A percentile compares a stretch with the other conserved stretches of the same genome.
These are phyloP conservation scores for Drosophila paracracens DNA, from an alignment of 2,888 invertebrate species.

Conservation along the genomic window DNA sequence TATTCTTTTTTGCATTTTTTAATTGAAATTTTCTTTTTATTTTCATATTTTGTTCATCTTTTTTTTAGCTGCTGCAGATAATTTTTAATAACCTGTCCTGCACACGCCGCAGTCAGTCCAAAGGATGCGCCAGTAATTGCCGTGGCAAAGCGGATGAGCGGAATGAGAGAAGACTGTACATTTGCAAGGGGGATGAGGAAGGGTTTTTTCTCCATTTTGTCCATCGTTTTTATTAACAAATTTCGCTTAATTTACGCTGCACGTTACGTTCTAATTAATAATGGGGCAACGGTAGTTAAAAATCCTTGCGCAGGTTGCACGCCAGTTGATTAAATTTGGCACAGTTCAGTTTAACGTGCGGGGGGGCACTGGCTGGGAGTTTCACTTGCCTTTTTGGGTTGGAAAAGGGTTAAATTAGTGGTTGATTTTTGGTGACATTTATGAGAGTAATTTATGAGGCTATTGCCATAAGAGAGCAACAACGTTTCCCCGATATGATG, in stretches of 20 bases:
- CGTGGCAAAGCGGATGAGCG: constrained; percentile 37
- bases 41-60: constrained; percentile 29
- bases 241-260: constrained; percentile 76
- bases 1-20: constrained; percentile 77
- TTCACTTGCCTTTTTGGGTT: constrained; percentile 25
- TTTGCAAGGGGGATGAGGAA: constrained; percentile 51
- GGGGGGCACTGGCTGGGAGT: background rate
- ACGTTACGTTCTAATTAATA: constrained; percentile 75
- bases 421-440: constrained; percentile 64
- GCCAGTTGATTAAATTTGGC: constrained; percentile 74
- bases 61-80: constrained; percentile 63
- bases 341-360: constrained; percentile 54
- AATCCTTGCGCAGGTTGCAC: constrained; percentile 49
- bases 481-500: background rate
- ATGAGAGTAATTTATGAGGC: constrained; percentile 42
- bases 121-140: constrained; percentile 64
- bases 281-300: constrained; percentile 45
- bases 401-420: constrained; percentile 68
- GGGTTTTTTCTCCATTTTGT: constrained; percentile 55
- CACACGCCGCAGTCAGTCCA: constrained; percentile 40
- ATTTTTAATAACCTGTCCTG: constrained; percentile 74
- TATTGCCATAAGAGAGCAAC: constrained; percentile 5
- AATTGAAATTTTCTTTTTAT: constrained; percentile 70
- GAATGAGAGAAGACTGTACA: background rate
- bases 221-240: constrained; percentile 73